These are phyloP conservation scores for Sturnus vulgaris DNA, from an alignment of 2,113 vertebrate species.

Conservation along the genomic window DNA sequence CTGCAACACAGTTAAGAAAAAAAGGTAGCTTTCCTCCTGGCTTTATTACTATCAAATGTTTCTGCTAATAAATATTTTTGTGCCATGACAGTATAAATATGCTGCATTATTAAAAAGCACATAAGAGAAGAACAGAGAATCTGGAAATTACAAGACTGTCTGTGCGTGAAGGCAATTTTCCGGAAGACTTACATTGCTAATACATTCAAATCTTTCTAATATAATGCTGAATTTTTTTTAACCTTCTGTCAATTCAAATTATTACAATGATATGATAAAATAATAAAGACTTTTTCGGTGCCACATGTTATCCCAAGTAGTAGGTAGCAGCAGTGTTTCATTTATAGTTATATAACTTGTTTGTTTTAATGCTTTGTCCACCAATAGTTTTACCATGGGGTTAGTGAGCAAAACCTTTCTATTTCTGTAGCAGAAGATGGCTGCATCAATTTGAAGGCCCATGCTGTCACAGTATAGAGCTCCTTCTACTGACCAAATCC, in stretches of 20 bases:
- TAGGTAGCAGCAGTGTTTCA: background rate
- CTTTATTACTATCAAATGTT: background rate
- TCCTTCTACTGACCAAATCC: background rate
- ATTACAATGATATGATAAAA: background rate
- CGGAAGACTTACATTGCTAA: constrained; percentile 17
- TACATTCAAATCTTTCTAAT: constrained; percentile 6
- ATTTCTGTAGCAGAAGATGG: background rate
- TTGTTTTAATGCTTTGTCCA: background rate
- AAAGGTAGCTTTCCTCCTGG: background rate
- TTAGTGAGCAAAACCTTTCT: background rate
- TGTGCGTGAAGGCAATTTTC: constrained; percentile 32
- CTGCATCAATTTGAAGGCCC: background rate
- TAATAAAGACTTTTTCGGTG: background rate
- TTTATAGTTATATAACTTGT: background rate
- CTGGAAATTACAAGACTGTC: constrained; percentile 23
- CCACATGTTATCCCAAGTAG: background rate
- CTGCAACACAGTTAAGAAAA: background rate
- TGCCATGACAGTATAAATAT: constrained; percentile 18
- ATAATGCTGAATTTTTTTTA: background rate
- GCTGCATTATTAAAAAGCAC: background rate
- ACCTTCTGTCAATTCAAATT: background rate
- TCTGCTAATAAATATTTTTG: constrained; percentile 19
- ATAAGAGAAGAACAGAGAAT: background rate
- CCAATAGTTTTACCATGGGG: background rate
- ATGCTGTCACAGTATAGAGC: background rate